These are phyloP conservation scores for Antrozous pallidus DNA, from an alignment of 2,797 vertebrate genomes.

Conservation along the genomic window DNA sequence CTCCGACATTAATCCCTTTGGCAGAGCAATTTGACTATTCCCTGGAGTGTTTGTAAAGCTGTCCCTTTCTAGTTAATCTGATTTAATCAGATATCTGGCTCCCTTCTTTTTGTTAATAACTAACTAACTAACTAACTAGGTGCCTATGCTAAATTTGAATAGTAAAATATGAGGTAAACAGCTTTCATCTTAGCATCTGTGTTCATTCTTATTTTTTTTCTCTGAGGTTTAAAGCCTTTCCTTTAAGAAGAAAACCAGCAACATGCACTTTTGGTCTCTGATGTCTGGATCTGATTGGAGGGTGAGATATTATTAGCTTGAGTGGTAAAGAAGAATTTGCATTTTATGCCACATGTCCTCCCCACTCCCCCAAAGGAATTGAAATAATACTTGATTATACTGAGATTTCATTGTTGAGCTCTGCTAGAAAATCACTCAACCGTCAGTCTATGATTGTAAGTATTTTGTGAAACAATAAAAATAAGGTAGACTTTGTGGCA, in stretches of 20 bases:
- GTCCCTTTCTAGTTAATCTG: not conserved
- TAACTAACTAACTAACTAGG: not conserved
- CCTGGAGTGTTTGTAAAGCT: not conserved
- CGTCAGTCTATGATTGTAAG: not conserved
- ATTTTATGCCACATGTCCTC: not conserved
- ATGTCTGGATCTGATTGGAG: slow-evolving; percentile 24
- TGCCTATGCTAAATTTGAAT: not conserved
- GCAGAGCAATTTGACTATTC: not conserved
- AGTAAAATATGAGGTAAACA: not conserved
- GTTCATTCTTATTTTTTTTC: not conserved
- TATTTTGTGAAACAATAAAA: not conserved
- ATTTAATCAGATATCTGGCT: not conserved
- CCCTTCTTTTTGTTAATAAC: not conserved
- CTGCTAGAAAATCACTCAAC: slow-evolving; percentile 4
- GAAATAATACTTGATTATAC: slow-evolving; percentile 56
- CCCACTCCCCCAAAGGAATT: not conserved
- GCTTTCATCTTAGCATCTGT: not conserved
- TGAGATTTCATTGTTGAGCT: not conserved
- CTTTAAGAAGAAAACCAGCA: slow-evolving; percentile 11
- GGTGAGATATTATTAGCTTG: slow-evolving; percentile 30
- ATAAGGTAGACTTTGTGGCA: not conserved
- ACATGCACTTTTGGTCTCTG: not conserved
- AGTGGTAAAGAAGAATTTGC: slow-evolving; percentile 18
- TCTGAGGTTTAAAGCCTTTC: not conserved
- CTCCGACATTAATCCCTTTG: not conserved